These are phyloP conservation scores for Nemopilema nomurai DNA, from an alignment of 30 jellyfish, hydroid and myxozoan species.

Conservation along the genomic window DNA sequence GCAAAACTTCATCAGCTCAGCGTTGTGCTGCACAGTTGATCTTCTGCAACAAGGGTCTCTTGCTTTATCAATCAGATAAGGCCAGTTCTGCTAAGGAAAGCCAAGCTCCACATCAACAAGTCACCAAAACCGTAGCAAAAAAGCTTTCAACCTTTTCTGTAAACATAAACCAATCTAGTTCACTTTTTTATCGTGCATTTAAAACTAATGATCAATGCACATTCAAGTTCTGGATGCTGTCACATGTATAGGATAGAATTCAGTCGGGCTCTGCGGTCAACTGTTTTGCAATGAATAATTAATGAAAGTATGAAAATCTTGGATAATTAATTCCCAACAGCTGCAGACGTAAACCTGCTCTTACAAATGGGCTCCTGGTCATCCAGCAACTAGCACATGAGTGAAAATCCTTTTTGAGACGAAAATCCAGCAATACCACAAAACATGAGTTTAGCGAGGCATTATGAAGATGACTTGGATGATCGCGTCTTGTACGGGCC, in stretches of 20 bases:
- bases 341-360: slow-evolving; percentile 6
- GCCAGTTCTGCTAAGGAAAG: too few species aligned
- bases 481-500: slow-evolving; percentile 18
- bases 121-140: too few species aligned
- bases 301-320: not conserved
- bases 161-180: too few species aligned
- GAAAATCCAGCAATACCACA: slow-evolving; percentile 31
- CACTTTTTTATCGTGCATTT: not conserved
- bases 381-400: not conserved
- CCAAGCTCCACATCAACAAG: too few species aligned
- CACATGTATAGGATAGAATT: not conserved
- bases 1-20: too few species aligned
- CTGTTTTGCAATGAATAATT: slow-evolving; percentile 7
- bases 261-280: not conserved
- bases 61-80: too few species aligned
- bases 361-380: not conserved
- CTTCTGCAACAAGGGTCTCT: too few species aligned
- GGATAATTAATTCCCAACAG: slow-evolving; percentile 13
- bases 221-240: not conserved
- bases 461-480: not conserved
- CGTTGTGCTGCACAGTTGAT: too few species aligned
- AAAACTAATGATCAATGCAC: not conserved
- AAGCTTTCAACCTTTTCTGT: too few species aligned
- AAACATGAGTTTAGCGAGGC: slow-evolving; percentile 22
- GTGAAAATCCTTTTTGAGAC: not conserved